Base-by-base conservation (phyloP, 2,888 invertebrate species). In the Ectropis crepuscularia region DNA sequence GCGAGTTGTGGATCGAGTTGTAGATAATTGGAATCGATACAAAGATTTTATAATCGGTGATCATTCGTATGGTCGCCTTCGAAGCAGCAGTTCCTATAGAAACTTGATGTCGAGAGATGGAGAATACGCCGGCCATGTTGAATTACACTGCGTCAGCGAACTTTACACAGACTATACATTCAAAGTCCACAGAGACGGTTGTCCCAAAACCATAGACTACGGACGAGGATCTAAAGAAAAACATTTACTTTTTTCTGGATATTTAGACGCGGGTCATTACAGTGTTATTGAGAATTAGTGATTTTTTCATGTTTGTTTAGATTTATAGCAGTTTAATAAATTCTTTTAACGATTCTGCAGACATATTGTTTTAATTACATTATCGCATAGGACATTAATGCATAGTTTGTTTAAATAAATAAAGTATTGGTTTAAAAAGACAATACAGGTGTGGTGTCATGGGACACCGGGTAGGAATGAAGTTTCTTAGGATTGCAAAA, bases 1-100 rank as follows among this genome's bases (percentile, higher is more conserved):
- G 49, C 70, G 75, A 12, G 89, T 85, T 0, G 89, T 91, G 2
- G 85, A 89, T 0, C 73, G 84, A n/a, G 85, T 91, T 5, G 84
- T 86, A 5, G 74, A 77, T 10, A 82, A 89, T 68, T 91, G 90
- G 91, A 67, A 76, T 48, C 75, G 86, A 47, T 91, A 90, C 67
- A 90, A 87, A 64, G 88, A 91, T 64, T 91, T 90, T 59, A 88
- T 91, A 39, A 86, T 91, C 46, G 90, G 90, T 0, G 91, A 90
- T 71, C 76, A 76, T 0, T 91, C 91, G 5, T 90, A 91, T 70
- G 86, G 88, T 0, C 63, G 70, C 4, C 61, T 90, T 67, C 65
- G 68, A 6, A 74, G 62, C 9, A 69, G 86, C 1, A 53, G 68
- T 0, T 88, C 89, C 62, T 91, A 90, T 59, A 69, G 79, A 38